Evolutionary conservation across 2,888 invertebrate genomes (phyloP).

Genomic region (Iphiclides podalirius): DNA sequence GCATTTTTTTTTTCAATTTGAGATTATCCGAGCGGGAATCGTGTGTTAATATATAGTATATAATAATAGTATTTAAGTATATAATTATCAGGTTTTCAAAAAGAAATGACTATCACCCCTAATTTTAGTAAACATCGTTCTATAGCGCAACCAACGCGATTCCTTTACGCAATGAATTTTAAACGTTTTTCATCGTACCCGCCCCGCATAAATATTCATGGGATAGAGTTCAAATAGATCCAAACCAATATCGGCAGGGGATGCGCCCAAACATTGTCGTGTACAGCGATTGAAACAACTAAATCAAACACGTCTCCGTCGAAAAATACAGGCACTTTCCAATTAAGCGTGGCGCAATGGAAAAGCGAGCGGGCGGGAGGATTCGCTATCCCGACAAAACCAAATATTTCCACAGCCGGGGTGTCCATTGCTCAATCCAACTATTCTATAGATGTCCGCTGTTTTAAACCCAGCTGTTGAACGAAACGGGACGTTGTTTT

Average conservation of each 20-base stretch:
- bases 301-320: constrained; percentile 26
- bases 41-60: no score
- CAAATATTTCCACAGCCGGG: constrained; percentile 46
- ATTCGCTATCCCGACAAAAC: constrained; percentile 37
- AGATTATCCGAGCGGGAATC: no score
- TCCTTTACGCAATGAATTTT: constrained; percentile 6
- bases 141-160: no score
- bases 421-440: constrained; percentile 45
- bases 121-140: no score
- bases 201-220: constrained; percentile 14
- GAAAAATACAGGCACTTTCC: constrained; percentile 32
- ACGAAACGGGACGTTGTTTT: constrained; percentile 24
- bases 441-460: constrained; percentile 39
- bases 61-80: no score
- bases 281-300: constrained; percentile 24
- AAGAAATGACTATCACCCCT: no score
- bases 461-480: constrained; percentile 21
- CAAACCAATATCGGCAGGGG: constrained; percentile 10
- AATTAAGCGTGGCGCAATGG: constrained; percentile 32
- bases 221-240: constrained; percentile 10
- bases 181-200: neutral
- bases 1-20: no score
- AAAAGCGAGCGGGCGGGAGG: constrained; percentile 25
- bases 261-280: constrained; percentile 17
- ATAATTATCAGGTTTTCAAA: no score